Conservation (phyloP, 2,888 invertebrate species). For the Aleiodes leptofemur region DNA sequence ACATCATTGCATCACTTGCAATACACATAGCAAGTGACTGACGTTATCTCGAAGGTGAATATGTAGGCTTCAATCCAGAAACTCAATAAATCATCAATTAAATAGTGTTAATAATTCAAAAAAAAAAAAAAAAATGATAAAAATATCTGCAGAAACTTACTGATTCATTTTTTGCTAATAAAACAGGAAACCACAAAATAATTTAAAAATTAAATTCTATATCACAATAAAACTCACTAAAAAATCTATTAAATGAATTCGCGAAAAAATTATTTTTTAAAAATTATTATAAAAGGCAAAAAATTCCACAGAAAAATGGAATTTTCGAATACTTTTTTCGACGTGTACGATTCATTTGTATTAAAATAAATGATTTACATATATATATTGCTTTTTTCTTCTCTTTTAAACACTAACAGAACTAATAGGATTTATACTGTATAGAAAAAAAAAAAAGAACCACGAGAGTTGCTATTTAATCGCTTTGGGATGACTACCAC, state of each 20-base stretch:
- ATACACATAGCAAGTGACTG: conserved; percentile 19
- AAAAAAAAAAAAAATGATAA: too few relatives aligned
- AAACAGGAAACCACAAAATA: too few relatives aligned
- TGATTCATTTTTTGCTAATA: too few relatives aligned
- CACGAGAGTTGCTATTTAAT: too few relatives aligned
- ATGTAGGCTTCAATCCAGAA: conserved; percentile 2
- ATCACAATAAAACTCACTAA: too few relatives aligned
- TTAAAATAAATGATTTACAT: neutral
- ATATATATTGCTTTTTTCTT: neutral
- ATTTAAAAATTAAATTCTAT: too few relatives aligned
- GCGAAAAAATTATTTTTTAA: neutral
- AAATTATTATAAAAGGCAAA: neutral
- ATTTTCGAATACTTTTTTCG: neutral
- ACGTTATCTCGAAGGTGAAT: conserved; percentile 27
- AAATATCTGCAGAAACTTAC: too few relatives aligned
- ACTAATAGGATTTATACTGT: conserved; percentile 8
- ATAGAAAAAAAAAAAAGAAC: conserved; percentile 1
- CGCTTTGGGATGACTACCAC: neutral
- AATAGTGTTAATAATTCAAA: too few relatives aligned
- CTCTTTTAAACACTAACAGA: neutral
- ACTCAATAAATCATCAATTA: conserved; percentile 7
- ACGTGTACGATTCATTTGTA: conserved; percentile 24
- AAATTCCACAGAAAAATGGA: too few relatives aligned
- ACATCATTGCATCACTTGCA: conserved; percentile 19
- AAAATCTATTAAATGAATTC: neutral